These are phyloP conservation scores for Pipistrellus pygmaeus DNA, from an alignment of 2,797 vertebrate genomes.

Conservation along the genomic window DNA sequence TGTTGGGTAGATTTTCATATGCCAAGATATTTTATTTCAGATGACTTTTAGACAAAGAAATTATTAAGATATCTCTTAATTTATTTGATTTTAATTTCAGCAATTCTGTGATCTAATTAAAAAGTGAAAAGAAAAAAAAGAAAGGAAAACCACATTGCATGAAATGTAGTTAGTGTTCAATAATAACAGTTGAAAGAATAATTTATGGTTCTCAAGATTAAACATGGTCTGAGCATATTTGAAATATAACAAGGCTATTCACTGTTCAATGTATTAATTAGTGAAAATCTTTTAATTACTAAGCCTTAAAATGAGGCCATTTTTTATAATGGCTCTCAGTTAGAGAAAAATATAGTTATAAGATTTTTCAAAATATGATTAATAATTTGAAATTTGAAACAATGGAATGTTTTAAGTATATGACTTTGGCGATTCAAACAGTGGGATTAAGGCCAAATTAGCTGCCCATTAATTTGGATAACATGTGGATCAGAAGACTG, in stretches of 20 bases:
- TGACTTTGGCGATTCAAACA: background rate
- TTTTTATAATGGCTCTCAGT: background rate
- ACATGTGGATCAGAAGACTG: slow-evolving; percentile 5
- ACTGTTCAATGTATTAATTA: slow-evolving; percentile 18
- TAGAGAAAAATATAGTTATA: background rate
- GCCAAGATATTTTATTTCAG: background rate
- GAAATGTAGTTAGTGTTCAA: background rate
- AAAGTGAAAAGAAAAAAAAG: background rate
- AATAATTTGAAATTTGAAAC: slow-evolving; percentile 48
- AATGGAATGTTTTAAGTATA: background rate
- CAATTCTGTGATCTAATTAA: slow-evolving; percentile 34
- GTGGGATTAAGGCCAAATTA: slow-evolving; percentile 35
- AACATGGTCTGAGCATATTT: background rate
- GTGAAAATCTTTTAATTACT: background rate
- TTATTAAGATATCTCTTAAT: background rate
- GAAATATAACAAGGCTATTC: background rate
- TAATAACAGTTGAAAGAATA: slow-evolving; percentile 44
- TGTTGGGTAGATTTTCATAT: background rate
- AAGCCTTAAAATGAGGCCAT: slow-evolving; percentile 13
- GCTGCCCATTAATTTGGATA: slow-evolving; percentile 60
- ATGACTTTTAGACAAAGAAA: background rate
- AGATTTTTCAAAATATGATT: slow-evolving; percentile 32
- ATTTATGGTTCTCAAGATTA: slow-evolving; percentile 29
- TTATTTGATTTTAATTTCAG: background rate
- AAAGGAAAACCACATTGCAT: background rate